Conservation (phyloP, 2,113 vertebrate genomes). For the Heterotilapia buettikoferi region DNA sequence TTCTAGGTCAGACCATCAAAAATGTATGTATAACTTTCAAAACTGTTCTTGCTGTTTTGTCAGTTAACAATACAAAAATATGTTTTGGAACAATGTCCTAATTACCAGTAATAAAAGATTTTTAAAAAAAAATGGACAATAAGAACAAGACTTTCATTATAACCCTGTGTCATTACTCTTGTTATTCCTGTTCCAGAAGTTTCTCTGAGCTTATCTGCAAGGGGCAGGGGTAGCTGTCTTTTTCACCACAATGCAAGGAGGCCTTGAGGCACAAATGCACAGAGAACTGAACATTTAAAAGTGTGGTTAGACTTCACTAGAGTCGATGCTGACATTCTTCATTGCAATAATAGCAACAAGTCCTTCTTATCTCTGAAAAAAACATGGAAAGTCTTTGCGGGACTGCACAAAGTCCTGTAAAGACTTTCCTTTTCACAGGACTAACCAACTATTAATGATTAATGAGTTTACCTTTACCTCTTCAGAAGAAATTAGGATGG, state of each 20-base stretch:
- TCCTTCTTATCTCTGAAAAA: not conserved
- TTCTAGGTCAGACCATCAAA: not conserved
- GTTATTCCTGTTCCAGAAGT: not conserved
- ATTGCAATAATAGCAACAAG: not conserved
- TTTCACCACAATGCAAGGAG: not conserved
- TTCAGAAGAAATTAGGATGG: not conserved
- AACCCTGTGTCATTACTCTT: not conserved
- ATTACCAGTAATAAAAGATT: not conserved
- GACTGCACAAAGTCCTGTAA: not conserved
- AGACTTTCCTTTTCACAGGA: not conserved
- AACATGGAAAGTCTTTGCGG: not conserved
- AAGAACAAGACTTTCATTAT: not conserved
- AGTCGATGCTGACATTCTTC: not conserved
- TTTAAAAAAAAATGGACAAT: accelerated
- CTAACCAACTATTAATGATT: not conserved
- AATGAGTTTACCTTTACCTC: not conserved
- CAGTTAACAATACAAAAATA: not conserved
- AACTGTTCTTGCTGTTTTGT: not conserved
- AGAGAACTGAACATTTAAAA: not conserved
- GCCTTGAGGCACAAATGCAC: not conserved
- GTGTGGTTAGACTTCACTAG: not conserved
- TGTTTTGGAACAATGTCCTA: not conserved
- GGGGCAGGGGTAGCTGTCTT: not conserved
- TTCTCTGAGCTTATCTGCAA: not conserved
- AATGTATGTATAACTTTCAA: not conserved